Base-by-base conservation (phyloP, 2,113 vertebrate genomes). In the Dasypus novemcinctus region DNA sequence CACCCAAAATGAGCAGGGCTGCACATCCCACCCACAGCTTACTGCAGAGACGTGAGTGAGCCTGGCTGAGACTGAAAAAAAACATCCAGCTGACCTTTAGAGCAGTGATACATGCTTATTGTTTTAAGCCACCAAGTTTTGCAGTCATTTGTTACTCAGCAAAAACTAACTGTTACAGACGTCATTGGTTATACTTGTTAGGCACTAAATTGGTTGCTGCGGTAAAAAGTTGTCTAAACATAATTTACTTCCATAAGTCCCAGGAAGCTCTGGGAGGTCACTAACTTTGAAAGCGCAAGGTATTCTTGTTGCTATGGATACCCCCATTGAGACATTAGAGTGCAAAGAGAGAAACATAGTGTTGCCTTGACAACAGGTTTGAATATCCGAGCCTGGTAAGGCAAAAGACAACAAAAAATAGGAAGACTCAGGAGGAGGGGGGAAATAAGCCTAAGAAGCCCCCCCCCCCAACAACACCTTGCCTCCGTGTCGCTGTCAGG, bases 281-380 rank as follows among this genome's bases (percentile, higher is more conserved):
- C 33, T 93, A 85, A 43, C 78, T 96, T 95, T 83, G 96, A 97
- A 97, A 97, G 84, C 36, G 17, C 57, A 92, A 97, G 94, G 52
- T 81, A 79, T 82, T 90, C 75, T 84, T 96, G 75, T 97, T 95
- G 97, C 97, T 95, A 81, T 93, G 97, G 96, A 97, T 96, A 97
- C 95, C 66, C 85, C 88, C 80, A 95, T 66, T 91, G 98, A 97
- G 96, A 90, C 85, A 52, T 57, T 41, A 72, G 96, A 93, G 90
- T 94, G 96, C 83, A 97, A 91, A 87, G 93, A 96, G 90, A 97
- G 97, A 96, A 95, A 93, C 86, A 78, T 59, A 90, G 91, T 43
- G 97, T 98, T 98, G 98, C 98, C 98, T 97, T 98, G 98, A 96
- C 97, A 98, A 98, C 98, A 96, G 95, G 76, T 68, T 93, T 96